Conservation (phyloP, 2,113 vertebrate species). For the Hoplias malabaricus region DNA sequence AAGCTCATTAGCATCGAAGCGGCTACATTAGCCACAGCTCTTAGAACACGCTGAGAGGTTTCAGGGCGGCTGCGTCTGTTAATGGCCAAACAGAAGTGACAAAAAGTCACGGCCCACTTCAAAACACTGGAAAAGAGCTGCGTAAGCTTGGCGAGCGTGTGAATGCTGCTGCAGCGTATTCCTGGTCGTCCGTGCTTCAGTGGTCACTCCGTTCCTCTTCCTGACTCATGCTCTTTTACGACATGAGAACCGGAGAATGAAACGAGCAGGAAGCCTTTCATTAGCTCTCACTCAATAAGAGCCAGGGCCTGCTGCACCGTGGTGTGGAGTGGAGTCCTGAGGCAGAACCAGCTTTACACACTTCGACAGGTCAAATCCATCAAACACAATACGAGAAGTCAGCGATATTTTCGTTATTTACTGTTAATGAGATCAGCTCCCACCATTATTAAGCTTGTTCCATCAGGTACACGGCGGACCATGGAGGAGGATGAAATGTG, state of each 20-base stretch:
- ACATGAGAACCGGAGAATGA: background rate
- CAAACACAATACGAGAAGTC: background rate
- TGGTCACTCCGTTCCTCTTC: background rate
- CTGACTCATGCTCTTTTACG: background rate
- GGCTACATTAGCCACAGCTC: background rate
- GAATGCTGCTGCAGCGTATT: background rate
- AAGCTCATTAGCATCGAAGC: conserved; percentile 11
- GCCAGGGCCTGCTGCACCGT: background rate
- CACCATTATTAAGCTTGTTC: background rate
- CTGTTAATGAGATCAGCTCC: background rate
- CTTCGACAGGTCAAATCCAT: background rate
- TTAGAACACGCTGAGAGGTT: conserved; percentile 20
- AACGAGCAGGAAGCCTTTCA: background rate
- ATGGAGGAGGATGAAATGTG: background rate
- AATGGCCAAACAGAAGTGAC: conserved; percentile 7
- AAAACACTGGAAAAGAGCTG: background rate
- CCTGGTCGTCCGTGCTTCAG: background rate
- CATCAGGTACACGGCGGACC: background rate
- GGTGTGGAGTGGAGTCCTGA: background rate
- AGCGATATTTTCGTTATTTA: background rate
- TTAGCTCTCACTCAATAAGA: background rate
- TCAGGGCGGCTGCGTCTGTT: conserved; percentile 9
- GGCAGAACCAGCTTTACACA: background rate
- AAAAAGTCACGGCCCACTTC: conserved; percentile 4
- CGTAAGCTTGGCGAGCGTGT: background rate